These are phyloP conservation scores for Catamblyrhynchus diadema DNA, from an alignment of 2,797 vertebrate species.

Conservation along the genomic window DNA sequence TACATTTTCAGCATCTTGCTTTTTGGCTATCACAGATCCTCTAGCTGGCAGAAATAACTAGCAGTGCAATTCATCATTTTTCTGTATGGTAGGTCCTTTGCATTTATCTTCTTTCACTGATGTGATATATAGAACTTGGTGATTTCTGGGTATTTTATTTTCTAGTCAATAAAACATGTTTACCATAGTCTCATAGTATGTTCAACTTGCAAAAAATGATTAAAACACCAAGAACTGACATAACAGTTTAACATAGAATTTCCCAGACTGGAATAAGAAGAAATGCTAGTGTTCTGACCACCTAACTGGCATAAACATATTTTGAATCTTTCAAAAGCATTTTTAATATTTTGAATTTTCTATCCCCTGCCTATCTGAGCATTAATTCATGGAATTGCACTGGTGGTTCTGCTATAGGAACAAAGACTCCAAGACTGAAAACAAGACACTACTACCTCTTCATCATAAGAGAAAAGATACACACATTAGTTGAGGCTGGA, in stretches of 20 bases:
- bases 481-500: background rate
- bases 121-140: background rate
- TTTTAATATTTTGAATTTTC: background rate
- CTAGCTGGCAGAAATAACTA: background rate
- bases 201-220: background rate
- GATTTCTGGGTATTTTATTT: slow-evolving; percentile 8
- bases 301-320: background rate
- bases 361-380: background rate
- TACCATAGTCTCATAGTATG: background rate
- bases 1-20: background rate
- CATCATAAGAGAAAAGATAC: background rate
- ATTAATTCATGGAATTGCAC: background rate
- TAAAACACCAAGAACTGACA: background rate
- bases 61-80: background rate
- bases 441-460: background rate
- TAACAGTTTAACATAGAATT: background rate
- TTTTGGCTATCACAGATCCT: background rate
- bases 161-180: background rate
- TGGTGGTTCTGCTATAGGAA: background rate
- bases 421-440: background rate
- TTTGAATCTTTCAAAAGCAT: background rate
- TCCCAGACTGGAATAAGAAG: background rate
- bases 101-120: background rate
- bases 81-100: background rate
- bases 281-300: background rate